phyloP scores from a whole-genome alignment of 2,797 vertebrate genomes.

The Mallotus villosus region DNA sequence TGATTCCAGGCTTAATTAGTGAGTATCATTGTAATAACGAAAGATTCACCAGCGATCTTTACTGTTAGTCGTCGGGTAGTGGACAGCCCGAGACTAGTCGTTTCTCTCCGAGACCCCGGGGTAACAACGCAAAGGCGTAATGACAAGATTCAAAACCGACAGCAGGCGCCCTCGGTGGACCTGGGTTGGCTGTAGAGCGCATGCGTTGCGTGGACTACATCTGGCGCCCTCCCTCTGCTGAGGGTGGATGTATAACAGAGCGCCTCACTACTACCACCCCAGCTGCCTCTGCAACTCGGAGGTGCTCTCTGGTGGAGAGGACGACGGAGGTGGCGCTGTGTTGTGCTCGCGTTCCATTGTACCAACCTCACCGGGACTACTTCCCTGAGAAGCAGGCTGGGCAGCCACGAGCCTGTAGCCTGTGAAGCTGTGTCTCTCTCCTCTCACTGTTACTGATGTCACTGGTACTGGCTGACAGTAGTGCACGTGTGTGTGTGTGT shows the following conservation, averaged over 20 bases:
- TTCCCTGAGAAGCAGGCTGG: constrained; percentile 46
- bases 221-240: constrained; percentile 66
- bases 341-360: constrained; percentile 20
- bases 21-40: constrained; percentile 55
- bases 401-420: background rate
- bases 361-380: constrained; percentile 65
- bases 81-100: background rate
- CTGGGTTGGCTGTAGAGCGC: constrained; percentile 59
- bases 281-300: constrained; percentile 70
- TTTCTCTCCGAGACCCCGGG: constrained; percentile 19
- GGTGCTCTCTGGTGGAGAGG: background rate
- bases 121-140: constrained; percentile 66
- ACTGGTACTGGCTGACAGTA: background rate
- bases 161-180: constrained; percentile 81
- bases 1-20: constrained; percentile 59
- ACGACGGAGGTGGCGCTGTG: constrained; percentile 70
- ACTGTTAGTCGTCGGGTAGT: background rate
- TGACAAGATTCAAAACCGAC: constrained; percentile 60
- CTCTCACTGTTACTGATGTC: background rate
- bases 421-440: background rate
- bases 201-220: constrained; percentile 63
- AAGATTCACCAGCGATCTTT: background rate
- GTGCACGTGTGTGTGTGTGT: background rate
- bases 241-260: constrained; percentile 71
- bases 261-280: constrained; percentile 76